Percentiles rank a stretch among this genome's conserved stretches.
Evolutionary conservation across 1,140 invertebrate species (phyloP).

Genomic region (Augochlora pura): DNA sequence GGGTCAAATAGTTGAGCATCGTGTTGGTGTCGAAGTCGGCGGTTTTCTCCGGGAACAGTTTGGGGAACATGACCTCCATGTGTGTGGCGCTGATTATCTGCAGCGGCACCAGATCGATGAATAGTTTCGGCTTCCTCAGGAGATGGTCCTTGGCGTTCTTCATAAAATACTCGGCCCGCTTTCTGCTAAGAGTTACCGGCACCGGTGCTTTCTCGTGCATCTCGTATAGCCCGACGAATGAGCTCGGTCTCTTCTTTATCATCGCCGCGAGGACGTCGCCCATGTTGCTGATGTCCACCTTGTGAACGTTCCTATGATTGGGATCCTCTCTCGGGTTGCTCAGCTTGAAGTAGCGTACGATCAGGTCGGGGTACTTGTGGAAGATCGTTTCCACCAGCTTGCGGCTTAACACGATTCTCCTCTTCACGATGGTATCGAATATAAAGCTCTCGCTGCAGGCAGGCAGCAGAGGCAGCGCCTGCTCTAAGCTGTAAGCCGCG

Average conservation of each 20-base stretch:
- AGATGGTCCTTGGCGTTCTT: constrained; percentile 59
- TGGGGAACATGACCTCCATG: constrained; percentile 60
- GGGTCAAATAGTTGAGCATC: constrained; percentile 52
- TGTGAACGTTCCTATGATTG: constrained; percentile 5
- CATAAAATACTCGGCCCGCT: constrained; percentile 56
- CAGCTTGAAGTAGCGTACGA: constrained; percentile 67
- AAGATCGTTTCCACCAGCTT: constrained; percentile 55
- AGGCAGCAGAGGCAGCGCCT: constrained; percentile 55
- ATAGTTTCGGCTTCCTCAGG: constrained; percentile 52
- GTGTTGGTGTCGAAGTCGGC: constrained; percentile 36
- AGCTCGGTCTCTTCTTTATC: constrained; percentile 49
- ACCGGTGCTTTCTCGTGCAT: constrained; percentile 25
- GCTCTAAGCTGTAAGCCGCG: constrained; percentile 45
- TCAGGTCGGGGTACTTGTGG: constrained; percentile 60
- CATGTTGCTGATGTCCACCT: constrained; percentile 11
- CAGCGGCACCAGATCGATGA: constrained; percentile 48
- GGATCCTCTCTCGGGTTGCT: background rate
- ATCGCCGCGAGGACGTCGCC: constrained; percentile 47
- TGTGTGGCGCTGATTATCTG: constrained; percentile 54
- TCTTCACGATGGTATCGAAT: constrained; percentile 34
- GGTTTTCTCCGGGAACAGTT: constrained; percentile 52
- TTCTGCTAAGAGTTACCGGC: constrained; percentile 55
- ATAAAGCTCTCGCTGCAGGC: constrained; percentile 62
- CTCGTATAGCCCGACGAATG: constrained; percentile 54
- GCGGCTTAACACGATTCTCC: constrained; percentile 37